Conservation (phyloP, 2,888 invertebrate species). For the Rugalucina vietnamica region DNA sequence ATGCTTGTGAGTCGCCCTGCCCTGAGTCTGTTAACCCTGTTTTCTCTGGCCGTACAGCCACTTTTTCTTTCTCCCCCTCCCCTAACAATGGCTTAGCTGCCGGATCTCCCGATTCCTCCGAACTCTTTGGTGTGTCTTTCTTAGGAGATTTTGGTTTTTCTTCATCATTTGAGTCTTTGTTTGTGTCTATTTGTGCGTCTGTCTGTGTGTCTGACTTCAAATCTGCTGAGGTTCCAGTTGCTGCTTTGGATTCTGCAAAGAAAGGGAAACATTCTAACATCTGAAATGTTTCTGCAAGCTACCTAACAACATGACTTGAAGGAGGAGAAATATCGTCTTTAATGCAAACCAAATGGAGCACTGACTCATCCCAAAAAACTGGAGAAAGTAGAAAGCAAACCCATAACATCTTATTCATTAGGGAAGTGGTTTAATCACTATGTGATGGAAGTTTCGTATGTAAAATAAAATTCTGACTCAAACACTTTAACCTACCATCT, state of each 20-base stretch:
- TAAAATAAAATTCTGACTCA: no score
- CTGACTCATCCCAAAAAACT: no score
- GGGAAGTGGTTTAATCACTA: no score
- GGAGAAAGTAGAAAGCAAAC: no score
- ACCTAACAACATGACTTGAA: no score
- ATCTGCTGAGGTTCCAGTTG: constrained; percentile 1
- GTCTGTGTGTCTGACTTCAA: background rate
- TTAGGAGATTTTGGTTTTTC: background rate
- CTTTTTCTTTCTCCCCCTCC: background rate
- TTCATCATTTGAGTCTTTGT: background rate
- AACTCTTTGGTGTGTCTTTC: background rate
- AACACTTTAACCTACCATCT: no score
- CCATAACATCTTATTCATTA: no score
- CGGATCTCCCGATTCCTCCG: background rate
- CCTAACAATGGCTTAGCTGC: background rate
- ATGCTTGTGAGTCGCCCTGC: constrained; percentile 4
- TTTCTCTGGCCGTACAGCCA: background rate
- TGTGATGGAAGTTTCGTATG: no score
- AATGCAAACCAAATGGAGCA: no score
- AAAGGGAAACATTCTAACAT: no score
- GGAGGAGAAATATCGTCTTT: no score
- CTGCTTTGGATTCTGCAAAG: background rate
- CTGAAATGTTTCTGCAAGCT: no score
- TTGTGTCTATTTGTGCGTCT: background rate
- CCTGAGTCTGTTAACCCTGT: background rate